A percentile compares a stretch with the other conserved stretches of the same genome.
Conservation (phyloP, 2,113 vertebrate species). For the Oncorhynchus gorbuscha region DNA sequence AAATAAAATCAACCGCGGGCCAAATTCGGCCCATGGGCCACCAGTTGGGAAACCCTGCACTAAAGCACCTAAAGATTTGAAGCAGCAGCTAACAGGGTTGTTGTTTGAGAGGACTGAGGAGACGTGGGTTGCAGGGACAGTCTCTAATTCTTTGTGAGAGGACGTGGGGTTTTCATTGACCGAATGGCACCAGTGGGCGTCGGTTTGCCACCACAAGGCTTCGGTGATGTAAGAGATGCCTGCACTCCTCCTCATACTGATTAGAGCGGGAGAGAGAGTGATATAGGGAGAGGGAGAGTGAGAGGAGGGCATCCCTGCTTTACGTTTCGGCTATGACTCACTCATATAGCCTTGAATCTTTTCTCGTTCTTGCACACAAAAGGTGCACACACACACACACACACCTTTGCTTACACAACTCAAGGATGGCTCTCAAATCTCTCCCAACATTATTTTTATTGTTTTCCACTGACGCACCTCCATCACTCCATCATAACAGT, state of each 20-base stretch:
- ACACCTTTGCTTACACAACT: background rate
- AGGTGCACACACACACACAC: too few relatives aligned
- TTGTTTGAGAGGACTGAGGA: too few relatives aligned
- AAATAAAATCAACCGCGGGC: too few relatives aligned
- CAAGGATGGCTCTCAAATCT: constrained; percentile 26
- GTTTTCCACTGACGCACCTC: constrained; percentile 12
- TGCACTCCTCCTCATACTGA: constrained; percentile 39
- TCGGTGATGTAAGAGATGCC: background rate
- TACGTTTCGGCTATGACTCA: constrained; percentile 66
- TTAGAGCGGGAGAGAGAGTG: background rate
- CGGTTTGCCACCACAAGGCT: constrained; percentile 3
- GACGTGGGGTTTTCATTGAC: too few relatives aligned
- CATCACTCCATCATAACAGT: background rate
- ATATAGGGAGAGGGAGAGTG: background rate
- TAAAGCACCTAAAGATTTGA: too few relatives aligned
- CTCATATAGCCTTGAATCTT: constrained; percentile 60
- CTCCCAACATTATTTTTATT: constrained; percentile 28
- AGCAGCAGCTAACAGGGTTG: too few relatives aligned
- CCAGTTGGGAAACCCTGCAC: too few relatives aligned
- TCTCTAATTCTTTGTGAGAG: too few relatives aligned
- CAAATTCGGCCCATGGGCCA: too few relatives aligned
- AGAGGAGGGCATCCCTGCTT: constrained; percentile 50
- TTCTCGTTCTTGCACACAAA: background rate
- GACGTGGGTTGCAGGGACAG: too few relatives aligned
- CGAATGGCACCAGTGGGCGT: constrained; percentile 13